Base-by-base conservation (phyloP, 2,888 invertebrate species). In the Mellilla xanthometata region DNA sequence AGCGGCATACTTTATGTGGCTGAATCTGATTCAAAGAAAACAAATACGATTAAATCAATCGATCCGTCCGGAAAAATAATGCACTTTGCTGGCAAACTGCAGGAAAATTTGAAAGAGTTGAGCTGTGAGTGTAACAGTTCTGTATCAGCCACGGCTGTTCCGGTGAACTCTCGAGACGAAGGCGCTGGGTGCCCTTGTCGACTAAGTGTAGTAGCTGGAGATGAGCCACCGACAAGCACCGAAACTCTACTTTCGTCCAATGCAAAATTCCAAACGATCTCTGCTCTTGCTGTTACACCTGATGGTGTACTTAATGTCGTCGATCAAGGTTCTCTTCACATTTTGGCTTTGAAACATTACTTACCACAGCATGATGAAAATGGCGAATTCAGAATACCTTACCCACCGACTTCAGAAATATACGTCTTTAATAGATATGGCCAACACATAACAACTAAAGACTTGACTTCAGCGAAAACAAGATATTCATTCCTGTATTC, bases 401-500 rank as follows among this genome's bases (percentile, higher is more conserved):
- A 96, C 74, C 96, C 98, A 27, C 96, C 97, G 7, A 95, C 97
- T 0, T 96, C 97, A 57, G 99, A 99, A 86, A 93, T 98, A 49
- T 97, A 97, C 71, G 95, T 97, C 1, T 97, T 97, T 80, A 97
- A 97, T 81, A 93, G 96, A 13, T 97, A 97, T 72, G 99, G 99
- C 0, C 99, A 99, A 77, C 99, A 99, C 80, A 95, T 97, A 13
- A 95, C 95, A 13, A 99, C 99, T 1, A 96, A 96, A 76, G 98
- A 98, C 80, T 89, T 98, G 47, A 95, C 98, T 32, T 98, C 98
- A n/a, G 97, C 96, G 33, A 96, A 97, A 82, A 95, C 95, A 3
- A 92, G 97, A 74, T 99, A 98, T 81, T 96, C 97, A 33, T 99
- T 99, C 91, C 91, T 98, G 12, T 99, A 99, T 90, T 98, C 97